These are phyloP conservation scores for Xyrichtys novacula DNA, from an alignment of 2,797 vertebrate species.

Conservation along the genomic window DNA sequence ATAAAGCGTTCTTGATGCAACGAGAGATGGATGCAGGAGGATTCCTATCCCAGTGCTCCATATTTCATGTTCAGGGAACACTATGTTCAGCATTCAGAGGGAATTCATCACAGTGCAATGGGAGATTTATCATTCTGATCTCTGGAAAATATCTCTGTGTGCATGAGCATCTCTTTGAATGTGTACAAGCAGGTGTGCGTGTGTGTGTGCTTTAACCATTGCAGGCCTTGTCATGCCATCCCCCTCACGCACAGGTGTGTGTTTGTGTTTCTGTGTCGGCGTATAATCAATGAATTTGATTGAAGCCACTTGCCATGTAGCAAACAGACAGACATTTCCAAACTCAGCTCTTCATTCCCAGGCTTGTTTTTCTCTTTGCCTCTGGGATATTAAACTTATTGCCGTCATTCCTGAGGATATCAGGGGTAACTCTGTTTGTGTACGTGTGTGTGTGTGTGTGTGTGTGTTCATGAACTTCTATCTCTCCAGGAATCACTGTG, in stretches of 20 bases:
- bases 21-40: conserved; percentile 59
- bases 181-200: conserved; percentile 11
- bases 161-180: neutral
- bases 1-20: conserved; percentile 64
- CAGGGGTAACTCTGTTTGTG: neutral
- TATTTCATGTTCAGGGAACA: conserved; percentile 73
- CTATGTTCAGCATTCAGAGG: conserved; percentile 58
- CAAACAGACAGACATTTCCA: conserved; percentile 8
- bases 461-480: neutral
- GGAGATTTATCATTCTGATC: conserved; percentile 72
- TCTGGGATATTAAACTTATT: neutral
- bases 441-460: neutral
- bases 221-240: neutral
- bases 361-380: neutral
- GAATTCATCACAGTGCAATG: conserved; percentile 65
- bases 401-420: neutral
- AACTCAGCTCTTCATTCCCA: conserved; percentile 14
- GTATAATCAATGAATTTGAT: conserved; percentile 33
- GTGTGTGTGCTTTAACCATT: conserved; percentile 18
- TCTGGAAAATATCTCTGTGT: conserved; percentile 41
- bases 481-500: conserved; percentile 11
- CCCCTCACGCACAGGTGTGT: conserved; percentile 3
- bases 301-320: conserved; percentile 29
- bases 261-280: conserved; percentile 9
- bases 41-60: conserved; percentile 54